Evolutionary conservation across 2,113 vertebrate genomes (phyloP).

Genomic region (Chaenogobius annularis): DNA sequence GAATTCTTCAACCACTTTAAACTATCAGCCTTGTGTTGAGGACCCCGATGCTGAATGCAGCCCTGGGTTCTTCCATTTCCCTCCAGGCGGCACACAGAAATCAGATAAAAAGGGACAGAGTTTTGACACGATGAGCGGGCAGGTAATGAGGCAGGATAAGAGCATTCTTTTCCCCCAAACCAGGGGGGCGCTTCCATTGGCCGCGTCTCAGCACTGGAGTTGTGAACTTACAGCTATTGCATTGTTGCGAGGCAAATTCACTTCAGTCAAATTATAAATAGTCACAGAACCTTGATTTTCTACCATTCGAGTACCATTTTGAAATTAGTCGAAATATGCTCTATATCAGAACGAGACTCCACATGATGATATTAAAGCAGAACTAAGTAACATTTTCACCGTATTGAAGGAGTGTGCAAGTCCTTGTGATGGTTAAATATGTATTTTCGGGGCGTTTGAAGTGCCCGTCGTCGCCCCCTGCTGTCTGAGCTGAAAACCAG

Average conservation of each 20-base stretch:
- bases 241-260: conserved; percentile 1
- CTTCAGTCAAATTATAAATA: background rate
- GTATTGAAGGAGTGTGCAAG: too few species aligned
- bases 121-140: conserved; percentile 55
- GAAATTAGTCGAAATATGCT: background rate
- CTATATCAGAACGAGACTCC: too few species aligned
- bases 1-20: conserved; percentile 51
- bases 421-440: too few species aligned
- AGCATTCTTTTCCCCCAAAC: conserved; percentile 48
- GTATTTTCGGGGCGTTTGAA: too few species aligned
- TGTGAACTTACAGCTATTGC: conserved; percentile 34
- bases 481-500: too few species aligned
- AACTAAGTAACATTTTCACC: too few species aligned
- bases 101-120: conserved; percentile 51
- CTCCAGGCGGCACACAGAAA: conserved; percentile 15
- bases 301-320: conserved; percentile 3
- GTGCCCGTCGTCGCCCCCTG: too few species aligned
- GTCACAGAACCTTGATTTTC: background rate
- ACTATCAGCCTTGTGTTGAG: conserved; percentile 41
- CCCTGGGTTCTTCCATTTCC: background rate
- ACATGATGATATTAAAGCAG: too few species aligned
- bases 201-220: conserved; percentile 36
- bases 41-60: conserved; percentile 29
- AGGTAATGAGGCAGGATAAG: conserved; percentile 56
- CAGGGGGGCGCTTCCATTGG: conserved; percentile 22